Percentiles rank a stretch among this genome's conserved stretches.
Conservation (phyloP, 2,797 vertebrate genomes). For the Smutsia temminckii region DNA sequence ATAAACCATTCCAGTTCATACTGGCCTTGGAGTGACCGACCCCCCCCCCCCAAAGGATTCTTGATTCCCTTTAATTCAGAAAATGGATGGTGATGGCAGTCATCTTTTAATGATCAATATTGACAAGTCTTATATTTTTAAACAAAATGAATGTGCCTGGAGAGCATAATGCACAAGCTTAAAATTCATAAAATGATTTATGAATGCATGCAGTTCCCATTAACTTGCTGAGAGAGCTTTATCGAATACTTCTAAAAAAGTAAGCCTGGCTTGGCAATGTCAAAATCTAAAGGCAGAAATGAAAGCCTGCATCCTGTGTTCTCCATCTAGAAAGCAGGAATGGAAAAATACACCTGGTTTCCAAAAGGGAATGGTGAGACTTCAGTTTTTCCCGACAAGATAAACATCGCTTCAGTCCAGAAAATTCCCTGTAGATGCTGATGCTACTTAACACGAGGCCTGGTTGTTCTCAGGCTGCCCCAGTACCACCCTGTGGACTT, state of each 20-base stretch:
- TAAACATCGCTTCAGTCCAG: rapidly evolving
- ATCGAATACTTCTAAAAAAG: neutral
- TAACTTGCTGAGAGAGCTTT: neutral
- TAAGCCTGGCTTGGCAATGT: neutral
- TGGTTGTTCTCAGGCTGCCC: neutral
- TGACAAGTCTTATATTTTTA: neutral
- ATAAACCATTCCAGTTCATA: neutral
- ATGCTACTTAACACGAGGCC: rapidly evolving
- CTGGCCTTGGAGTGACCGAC: rapidly evolving
- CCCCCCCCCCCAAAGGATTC: rapidly evolving
- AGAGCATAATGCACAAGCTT: rapidly evolving
- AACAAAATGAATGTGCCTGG: neutral
- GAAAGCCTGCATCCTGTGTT: rapidly evolving
- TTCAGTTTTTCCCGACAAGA: rapidly evolving
- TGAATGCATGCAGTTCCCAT: rapidly evolving
- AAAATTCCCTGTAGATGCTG: neutral
- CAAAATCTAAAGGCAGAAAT: neutral
- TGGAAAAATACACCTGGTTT: neutral
- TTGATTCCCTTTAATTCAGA: neutral
- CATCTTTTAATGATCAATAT: neutral
- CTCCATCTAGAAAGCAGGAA: neutral
- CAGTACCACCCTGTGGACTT: neutral
- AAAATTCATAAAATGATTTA: neutral
- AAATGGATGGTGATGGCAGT: neutral
- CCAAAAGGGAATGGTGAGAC: neutral